Evolutionary conservation across 2,888 invertebrate genomes (phyloP), one percentile per base, ranked within the genome.

Genomic region (Agrilus biguttatus): DNA sequence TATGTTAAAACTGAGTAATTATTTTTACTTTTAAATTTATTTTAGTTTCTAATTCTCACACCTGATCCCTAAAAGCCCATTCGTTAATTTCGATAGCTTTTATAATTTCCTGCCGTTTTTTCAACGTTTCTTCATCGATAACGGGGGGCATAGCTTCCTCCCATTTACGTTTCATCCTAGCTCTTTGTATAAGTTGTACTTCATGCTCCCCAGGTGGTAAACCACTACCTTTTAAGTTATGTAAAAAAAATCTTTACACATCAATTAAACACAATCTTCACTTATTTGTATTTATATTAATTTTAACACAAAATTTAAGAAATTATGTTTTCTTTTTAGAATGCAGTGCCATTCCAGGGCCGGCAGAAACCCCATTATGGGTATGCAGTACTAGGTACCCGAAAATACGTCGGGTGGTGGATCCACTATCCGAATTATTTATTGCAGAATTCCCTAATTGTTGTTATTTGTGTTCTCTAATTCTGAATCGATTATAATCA

Each of bases 51-150:
- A 43, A 36, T 37, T 47, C 33, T 43, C 19, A 40, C 40, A 82
- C 83, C 49, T 80, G 75, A 59, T 90, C 88, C 46, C 89, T 73
- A 42, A 83, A 80, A 8, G 82, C 73, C 88, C 88, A 90, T 56
- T 88, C 81, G 51, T 86, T 81, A 46, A 79, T 74, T 62, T 89
- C 89, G 49, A 90, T 74, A n/a, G 84, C 82, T 39, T 75, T 76
- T 48, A 89, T 73, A 54, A 87, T 75, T n/a, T 67, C 68, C 12
- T 74, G 69, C 4, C 80, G 67, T 40, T 70, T 68, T 53, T 78
- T 77, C 56, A 76, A 75, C 53, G 77, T 74, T 55, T 63, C 62
- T 21, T 68, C 64, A 19, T 68, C 61, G 45, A 70, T 68, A 41
- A 75, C 63, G 14, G 74, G 73, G 2, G 75, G 72, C 41, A 81